These are phyloP conservation scores for Mya arenaria DNA, from an alignment of 1,140 invertebrate species.

Conservation along the genomic window DNA sequence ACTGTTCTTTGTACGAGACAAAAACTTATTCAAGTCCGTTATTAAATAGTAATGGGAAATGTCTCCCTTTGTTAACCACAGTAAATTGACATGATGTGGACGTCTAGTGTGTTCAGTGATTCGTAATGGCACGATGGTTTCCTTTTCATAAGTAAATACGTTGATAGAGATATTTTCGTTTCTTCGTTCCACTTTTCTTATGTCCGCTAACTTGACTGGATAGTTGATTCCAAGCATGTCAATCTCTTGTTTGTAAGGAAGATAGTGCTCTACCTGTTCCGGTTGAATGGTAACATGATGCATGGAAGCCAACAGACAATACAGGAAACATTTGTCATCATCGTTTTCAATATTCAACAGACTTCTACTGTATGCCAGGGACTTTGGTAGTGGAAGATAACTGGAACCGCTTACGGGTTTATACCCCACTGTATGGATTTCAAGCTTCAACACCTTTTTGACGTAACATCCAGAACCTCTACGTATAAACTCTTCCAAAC, in stretches of 20 bases:
- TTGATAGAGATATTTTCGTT: slow-evolving; percentile 32
- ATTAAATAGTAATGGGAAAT: slow-evolving; percentile 17
- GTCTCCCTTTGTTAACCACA: not conserved
- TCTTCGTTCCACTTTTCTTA: slow-evolving; percentile 13
- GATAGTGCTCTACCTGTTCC: not conserved
- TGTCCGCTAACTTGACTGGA: not conserved
- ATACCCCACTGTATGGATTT: slow-evolving; percentile 26
- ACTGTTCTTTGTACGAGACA: slow-evolving; percentile 5
- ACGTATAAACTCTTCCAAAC: slow-evolving; percentile 26
- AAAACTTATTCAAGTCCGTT: slow-evolving; percentile 9
- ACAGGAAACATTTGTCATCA: slow-evolving; percentile 27
- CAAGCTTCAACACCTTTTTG: slow-evolving; percentile 23
- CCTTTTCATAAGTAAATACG: slow-evolving; percentile 24
- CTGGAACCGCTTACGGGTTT: slow-evolving; percentile 21
- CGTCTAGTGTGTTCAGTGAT: not conserved
- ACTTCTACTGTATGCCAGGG: not conserved
- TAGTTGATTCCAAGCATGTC: slow-evolving; percentile 19
- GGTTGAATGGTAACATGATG: not conserved
- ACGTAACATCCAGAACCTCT: slow-evolving; percentile 28
- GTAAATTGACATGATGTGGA: slow-evolving; percentile 11
- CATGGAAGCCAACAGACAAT: slow-evolving; percentile 4
- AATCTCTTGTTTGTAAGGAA: not conserved
- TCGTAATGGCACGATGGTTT: slow-evolving; percentile 3
- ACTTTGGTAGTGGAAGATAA: slow-evolving; percentile 19
- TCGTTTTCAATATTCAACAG: slow-evolving; percentile 25